Conservation (phyloP, 2,888 invertebrate species). For the Leptopilina myrica region DNA sequence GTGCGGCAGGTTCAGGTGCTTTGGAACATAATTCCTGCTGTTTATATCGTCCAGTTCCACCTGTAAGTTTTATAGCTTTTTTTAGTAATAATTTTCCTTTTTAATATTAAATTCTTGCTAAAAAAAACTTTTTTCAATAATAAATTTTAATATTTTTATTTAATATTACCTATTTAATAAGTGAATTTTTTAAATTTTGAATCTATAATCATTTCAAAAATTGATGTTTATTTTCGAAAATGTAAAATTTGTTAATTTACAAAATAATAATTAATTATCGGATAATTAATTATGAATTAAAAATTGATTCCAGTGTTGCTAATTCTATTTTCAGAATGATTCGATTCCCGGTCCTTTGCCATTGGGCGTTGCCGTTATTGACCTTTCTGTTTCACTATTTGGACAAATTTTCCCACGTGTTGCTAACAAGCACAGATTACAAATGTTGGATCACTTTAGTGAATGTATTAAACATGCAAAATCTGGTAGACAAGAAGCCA, state of each 20-base stretch:
- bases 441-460: constrained; percentile 97
- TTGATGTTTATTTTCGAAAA: no score
- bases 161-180: no score
- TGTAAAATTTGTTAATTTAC: no score
- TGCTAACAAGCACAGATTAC: constrained; percentile 96
- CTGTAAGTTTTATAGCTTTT: constrained; percentile 72
- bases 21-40: constrained; percentile 97
- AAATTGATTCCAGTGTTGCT: constrained; percentile 5
- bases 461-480: constrained; percentile 97
- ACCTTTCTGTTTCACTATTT: constrained; percentile 94
- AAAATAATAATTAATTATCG: constrained; percentile 44
- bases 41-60: constrained; percentile 85
- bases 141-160: no score
- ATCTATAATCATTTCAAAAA: no score
- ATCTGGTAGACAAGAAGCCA: constrained; percentile 94
- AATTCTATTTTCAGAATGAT: constrained; percentile 77
- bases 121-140: no score
- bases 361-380: constrained; percentile 96
- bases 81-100: constrained; percentile 44
- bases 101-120: no score
- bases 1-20: constrained; percentile 96
- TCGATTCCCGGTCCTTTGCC: constrained; percentile 89
- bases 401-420: constrained; percentile 96
- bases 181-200: no score
- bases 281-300: not conserved